These are phyloP conservation scores for Chamaetylas fuelleborni DNA, from an alignment of 2,113 vertebrate species.

Conservation along the genomic window DNA sequence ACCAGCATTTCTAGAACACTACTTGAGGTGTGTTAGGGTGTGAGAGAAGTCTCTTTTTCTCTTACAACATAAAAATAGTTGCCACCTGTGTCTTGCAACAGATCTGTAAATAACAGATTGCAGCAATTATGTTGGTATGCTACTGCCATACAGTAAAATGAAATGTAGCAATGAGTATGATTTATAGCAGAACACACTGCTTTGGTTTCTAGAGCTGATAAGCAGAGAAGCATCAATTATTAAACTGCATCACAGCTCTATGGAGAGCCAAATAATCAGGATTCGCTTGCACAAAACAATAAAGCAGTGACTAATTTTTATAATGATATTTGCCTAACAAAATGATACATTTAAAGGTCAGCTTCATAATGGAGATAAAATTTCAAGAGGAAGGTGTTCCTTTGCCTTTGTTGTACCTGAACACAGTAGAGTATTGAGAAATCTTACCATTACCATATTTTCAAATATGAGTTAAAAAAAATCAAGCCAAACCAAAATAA, in stretches of 20 bases:
- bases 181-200: slow-evolving; percentile 47
- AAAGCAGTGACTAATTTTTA: slow-evolving; percentile 66
- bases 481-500: background rate
- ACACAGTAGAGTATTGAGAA: background rate
- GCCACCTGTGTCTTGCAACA: slow-evolving; percentile 26
- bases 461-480: background rate
- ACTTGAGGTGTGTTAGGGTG: background rate
- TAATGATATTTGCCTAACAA: slow-evolving; percentile 53
- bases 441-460: background rate
- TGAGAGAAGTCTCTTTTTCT: slow-evolving; percentile 23
- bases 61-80: slow-evolving; percentile 34
- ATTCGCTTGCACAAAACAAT: slow-evolving; percentile 55
- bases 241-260: slow-evolving; percentile 28
- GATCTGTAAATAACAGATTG: slow-evolving; percentile 71
- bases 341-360: slow-evolving; percentile 65
- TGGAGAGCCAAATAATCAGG: slow-evolving; percentile 50
- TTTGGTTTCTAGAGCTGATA: slow-evolving; percentile 66
- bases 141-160: slow-evolving; percentile 56
- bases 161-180: slow-evolving; percentile 54
- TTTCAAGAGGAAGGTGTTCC: background rate
- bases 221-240: slow-evolving; percentile 66
- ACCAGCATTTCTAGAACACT: background rate
- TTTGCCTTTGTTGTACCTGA: background rate
- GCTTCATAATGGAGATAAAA: slow-evolving; percentile 27
- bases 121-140: slow-evolving; percentile 63